Evolutionary conservation across 2,888 invertebrate genomes (phyloP).

Genomic region (Pristionchus mayeri): DNA sequence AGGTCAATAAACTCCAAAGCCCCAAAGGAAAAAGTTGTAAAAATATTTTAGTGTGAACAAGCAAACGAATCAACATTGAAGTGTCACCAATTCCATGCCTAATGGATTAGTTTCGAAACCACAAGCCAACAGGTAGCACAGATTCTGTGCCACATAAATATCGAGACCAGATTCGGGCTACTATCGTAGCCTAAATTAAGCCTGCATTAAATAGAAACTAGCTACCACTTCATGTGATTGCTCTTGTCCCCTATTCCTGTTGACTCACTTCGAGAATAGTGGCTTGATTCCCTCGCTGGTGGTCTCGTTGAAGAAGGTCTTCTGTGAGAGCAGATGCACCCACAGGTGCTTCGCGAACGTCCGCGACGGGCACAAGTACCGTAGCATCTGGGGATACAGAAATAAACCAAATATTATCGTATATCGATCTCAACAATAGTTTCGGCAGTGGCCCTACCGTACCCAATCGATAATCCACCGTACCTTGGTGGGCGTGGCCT

Average conservation of each 20-base stretch:
- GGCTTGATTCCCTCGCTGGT: constrained; percentile 65
- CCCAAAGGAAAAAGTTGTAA: neutral
- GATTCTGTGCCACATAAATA: too few species aligned
- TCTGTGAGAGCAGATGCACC: constrained; percentile 97
- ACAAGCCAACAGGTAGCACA: too few species aligned
- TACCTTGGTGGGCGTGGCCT: constrained; percentile 29
- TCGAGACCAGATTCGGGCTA: too few species aligned
- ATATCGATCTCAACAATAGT: too few species aligned
- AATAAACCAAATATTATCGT: too few species aligned
- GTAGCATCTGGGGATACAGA: constrained; percentile 29
- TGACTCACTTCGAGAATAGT: constrained; percentile 67
- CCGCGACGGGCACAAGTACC: constrained; percentile 91
- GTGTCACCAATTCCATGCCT: neutral
- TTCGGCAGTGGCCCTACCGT: too few species aligned
- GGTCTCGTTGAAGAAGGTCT: constrained; percentile 89
- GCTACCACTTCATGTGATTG: too few species aligned
- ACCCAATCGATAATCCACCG: neutral
- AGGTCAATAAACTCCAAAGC: too few species aligned
- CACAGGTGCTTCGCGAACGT: constrained; percentile 95
- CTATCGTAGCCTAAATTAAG: too few species aligned
- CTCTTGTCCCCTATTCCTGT: neutral
- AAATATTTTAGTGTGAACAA: neutral
- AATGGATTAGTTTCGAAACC: neutral
- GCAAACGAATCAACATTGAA: neutral
- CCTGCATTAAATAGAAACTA: too few species aligned